A percentile compares a stretch with the other conserved stretches of the same genome.
phyloP scores from a whole-genome alignment of 2,888 invertebrate genomes.

The Brassicogethes aeneus region DNA sequence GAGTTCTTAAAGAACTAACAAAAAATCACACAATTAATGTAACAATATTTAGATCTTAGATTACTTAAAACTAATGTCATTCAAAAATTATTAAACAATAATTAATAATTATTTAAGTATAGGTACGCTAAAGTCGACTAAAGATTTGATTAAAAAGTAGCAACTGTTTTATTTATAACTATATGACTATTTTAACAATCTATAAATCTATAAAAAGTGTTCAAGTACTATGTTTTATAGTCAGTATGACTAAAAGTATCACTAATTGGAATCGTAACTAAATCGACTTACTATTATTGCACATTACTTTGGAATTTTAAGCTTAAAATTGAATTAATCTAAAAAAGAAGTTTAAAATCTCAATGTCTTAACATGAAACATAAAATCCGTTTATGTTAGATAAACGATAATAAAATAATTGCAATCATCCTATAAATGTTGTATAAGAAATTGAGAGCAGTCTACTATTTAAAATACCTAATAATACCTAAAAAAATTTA shows the following conservation, averaged over 20 bases:
- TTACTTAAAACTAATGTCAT: too few relatives aligned
- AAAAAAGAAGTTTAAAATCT: too few relatives aligned
- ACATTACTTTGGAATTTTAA: slow-evolving; percentile 23
- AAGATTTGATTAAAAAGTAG: slow-evolving; percentile 9
- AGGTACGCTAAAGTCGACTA: slow-evolving; percentile 26
- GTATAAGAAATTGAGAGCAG: slow-evolving; percentile 14
- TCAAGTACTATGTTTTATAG: slow-evolving; percentile 13
- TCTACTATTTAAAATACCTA: slow-evolving; percentile 15
- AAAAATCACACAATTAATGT: too few relatives aligned
- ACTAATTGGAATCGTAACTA: slow-evolving; percentile 20
- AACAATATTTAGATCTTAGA: too few relatives aligned
- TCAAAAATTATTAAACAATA: too few relatives aligned
- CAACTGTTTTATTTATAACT: not conserved
- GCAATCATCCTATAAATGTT: too few relatives aligned
- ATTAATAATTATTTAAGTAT: too few relatives aligned
- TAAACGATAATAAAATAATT: slow-evolving; percentile 3
- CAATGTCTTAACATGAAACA: too few relatives aligned
- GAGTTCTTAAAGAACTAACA: slow-evolving; percentile 18
- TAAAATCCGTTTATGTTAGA: too few relatives aligned
- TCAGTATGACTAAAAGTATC: slow-evolving; percentile 23
- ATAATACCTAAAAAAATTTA: slow-evolving; percentile 3
- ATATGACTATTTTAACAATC: slow-evolving; percentile 10
- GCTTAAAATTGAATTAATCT: slow-evolving; percentile 14
- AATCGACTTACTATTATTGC: slow-evolving; percentile 24
- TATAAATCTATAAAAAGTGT: slow-evolving; percentile 8